phyloP scores from a whole-genome alignment of 92 coral and sea anemone genomes.

The Muricea muricata region DNA sequence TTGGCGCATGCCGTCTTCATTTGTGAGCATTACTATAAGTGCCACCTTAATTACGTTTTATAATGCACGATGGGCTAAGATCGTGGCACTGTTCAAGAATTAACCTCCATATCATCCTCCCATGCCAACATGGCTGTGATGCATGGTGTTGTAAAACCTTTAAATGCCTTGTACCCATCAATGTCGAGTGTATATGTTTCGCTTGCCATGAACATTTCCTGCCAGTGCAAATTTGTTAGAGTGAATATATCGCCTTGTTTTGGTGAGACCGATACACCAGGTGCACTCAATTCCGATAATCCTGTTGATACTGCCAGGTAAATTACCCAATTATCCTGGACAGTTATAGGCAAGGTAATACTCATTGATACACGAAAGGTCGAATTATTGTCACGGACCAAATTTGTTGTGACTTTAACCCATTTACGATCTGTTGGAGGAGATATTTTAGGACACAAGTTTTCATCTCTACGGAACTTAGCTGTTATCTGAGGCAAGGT shows the following conservation, averaged over 20 bases:
- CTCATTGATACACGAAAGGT: conserved; percentile 37
- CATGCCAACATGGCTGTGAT: conserved; percentile 14
- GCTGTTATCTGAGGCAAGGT: not conserved
- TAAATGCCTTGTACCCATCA: not conserved
- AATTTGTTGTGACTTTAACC: not conserved
- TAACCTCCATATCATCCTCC: not conserved
- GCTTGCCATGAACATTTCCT: not conserved
- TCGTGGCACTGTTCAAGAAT: not conserved
- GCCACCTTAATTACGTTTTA: no score
- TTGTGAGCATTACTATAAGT: no score
- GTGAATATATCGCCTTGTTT: conserved; percentile 9
- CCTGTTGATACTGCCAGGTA: conserved; percentile 42
- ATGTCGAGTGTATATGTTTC: not conserved
- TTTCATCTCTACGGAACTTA: no score
- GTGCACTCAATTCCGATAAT: not conserved
- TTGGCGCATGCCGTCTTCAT: no score
- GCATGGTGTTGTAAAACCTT: not conserved
- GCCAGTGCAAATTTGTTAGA: not conserved
- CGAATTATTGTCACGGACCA: conserved; percentile 32
- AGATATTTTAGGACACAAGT: conserved; percentile 14
- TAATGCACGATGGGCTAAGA: not conserved
- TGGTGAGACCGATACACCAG: not conserved
- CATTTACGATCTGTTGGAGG: not conserved
- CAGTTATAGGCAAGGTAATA: conserved; percentile 28
- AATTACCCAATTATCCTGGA: conserved; percentile 57